Evolutionary conservation across 2,888 invertebrate species (phyloP).

Genomic region (Nasonovia ribisnigri): DNA sequence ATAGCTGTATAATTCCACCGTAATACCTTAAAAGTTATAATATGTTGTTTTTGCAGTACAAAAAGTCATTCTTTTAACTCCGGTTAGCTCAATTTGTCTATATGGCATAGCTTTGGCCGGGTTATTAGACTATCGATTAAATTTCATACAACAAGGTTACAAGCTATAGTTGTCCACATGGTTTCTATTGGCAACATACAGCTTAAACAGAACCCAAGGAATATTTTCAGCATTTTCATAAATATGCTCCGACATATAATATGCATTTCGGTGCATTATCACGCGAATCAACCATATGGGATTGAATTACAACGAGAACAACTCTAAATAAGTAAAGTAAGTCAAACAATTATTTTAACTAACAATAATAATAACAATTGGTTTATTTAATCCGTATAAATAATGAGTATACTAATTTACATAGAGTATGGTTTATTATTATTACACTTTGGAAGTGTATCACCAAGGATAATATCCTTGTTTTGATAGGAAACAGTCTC

Average conservation of each 20-base stretch:
- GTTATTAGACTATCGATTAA: slow-evolving; percentile 60
- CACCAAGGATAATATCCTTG: not conserved
- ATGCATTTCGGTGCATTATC: slow-evolving; percentile 30
- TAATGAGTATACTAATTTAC: not conserved
- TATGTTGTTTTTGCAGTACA: not conserved
- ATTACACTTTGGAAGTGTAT: not conserved
- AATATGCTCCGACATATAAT: slow-evolving; percentile 2
- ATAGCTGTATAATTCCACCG: not conserved
- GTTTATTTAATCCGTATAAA: not conserved
- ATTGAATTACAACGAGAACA: not conserved
- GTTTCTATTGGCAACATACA: slow-evolving; percentile 62
- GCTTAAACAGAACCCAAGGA: slow-evolving; percentile 42
- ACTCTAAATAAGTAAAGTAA: not conserved
- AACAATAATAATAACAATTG: not conserved
- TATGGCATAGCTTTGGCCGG: slow-evolving; percentile 1
- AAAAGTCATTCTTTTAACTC: not conserved
- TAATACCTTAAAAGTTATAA: too few species aligned
- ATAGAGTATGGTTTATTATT: not conserved
- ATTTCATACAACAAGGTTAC: slow-evolving; percentile 31
- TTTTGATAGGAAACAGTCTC: not conserved
- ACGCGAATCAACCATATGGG: not conserved
- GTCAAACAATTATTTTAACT: not conserved
- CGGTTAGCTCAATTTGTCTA: slow-evolving; percentile 14
- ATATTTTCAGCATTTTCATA: slow-evolving; percentile 41
- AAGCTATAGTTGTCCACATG: slow-evolving; percentile 15